phyloP scores from a whole-genome alignment of 2,888 invertebrate genomes.

The Amorpha juglandis region DNA sequence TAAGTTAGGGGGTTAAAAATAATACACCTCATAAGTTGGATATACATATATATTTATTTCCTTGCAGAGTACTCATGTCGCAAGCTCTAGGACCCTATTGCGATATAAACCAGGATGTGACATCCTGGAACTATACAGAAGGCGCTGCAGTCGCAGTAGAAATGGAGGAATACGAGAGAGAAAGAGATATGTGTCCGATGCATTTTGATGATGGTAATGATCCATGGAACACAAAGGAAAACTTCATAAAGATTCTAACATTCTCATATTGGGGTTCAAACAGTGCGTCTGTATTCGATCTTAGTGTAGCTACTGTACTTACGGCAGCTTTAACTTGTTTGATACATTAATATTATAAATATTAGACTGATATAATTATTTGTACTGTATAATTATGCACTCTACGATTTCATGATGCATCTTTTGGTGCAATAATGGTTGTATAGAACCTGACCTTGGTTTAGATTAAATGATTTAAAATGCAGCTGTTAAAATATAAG shows the following conservation, averaged over 20 bases:
- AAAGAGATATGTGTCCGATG: constrained; percentile 98
- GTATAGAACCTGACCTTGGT: background rate
- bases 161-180: constrained; percentile 96
- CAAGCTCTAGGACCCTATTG: constrained; percentile 96
- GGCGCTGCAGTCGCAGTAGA: constrained; percentile 96
- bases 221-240: constrained; percentile 91
- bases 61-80: constrained; percentile 85
- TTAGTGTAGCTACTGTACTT: constrained; percentile 48
- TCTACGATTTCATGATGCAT: background rate
- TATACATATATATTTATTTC: constrained; percentile 6
- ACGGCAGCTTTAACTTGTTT: constrained; percentile 46
- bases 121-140: constrained; percentile 93
- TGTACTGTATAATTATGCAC: no score
- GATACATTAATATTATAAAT: constrained; percentile 38
- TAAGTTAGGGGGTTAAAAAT: no score
- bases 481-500: background rate
- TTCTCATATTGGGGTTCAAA: constrained; percentile 72
- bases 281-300: constrained; percentile 44
- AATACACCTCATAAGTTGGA: background rate
- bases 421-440: background rate
- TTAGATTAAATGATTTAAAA: background rate
- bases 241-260: constrained; percentile 88
- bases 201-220: constrained; percentile 97
- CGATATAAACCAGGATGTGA: constrained; percentile 94
- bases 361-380: constrained; percentile 12